Evolutionary conservation across 2,888 invertebrate species (phyloP).

Genomic region (Hydrotaea cyrtoneurina): DNA sequence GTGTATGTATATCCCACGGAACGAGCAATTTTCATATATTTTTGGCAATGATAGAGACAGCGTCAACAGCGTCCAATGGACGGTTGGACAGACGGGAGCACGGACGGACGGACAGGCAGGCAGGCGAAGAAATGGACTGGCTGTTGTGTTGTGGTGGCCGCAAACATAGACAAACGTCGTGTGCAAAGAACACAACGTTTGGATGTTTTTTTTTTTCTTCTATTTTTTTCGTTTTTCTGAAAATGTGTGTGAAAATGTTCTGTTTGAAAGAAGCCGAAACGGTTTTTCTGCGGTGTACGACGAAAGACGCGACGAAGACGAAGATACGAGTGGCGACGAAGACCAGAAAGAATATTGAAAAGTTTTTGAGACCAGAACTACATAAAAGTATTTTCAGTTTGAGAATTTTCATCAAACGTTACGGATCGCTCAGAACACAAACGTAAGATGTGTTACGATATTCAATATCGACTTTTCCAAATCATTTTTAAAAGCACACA

Average conservation of each 20-base stretch:
- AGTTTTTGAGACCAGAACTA: slow-evolving; percentile 72
- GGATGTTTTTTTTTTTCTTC: slow-evolving; percentile 5
- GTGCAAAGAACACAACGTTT: slow-evolving; percentile 60
- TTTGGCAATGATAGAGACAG: slow-evolving; percentile 75
- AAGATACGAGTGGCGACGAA: slow-evolving; percentile 51
- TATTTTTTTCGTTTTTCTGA: slow-evolving; percentile 47
- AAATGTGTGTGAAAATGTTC: slow-evolving; percentile 64
- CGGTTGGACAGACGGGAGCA: not conserved
- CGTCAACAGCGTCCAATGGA: slow-evolving; percentile 69
- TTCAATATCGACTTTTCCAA: slow-evolving; percentile 12
- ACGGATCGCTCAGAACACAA: slow-evolving; percentile 71
- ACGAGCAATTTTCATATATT: slow-evolving; percentile 70
- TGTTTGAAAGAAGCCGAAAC: slow-evolving; percentile 47
- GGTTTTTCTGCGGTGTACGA: slow-evolving; percentile 38
- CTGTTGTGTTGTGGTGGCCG: slow-evolving; percentile 71
- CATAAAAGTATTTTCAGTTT: slow-evolving; percentile 81
- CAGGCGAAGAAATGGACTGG: slow-evolving; percentile 64
- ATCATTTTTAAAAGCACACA: slow-evolving; percentile 8
- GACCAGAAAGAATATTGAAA: slow-evolving; percentile 54
- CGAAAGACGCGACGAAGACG: slow-evolving; percentile 44
- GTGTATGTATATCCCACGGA: not conserved
- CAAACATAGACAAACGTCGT: slow-evolving; percentile 68
- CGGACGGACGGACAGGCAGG: not conserved
- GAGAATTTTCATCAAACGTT: slow-evolving; percentile 76
- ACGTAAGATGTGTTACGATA: slow-evolving; percentile 64